Base-by-base conservation (phyloP, 2,888 invertebrate species). In the Erannis defoliaria region DNA sequence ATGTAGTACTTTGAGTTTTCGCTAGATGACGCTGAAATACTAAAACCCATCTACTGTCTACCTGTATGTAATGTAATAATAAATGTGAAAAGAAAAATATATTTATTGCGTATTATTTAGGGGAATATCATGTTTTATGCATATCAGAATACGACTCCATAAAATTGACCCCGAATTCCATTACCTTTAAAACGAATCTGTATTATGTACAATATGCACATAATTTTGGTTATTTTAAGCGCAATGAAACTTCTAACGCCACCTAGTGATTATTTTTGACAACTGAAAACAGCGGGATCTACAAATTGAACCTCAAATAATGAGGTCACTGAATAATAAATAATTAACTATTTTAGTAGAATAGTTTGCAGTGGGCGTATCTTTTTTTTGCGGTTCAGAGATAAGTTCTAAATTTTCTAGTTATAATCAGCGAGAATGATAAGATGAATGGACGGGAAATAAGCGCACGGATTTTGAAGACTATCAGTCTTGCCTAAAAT, bases 21-120 rank as follows among this genome's bases (percentile, higher is more conserved):
- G 29, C 1, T 16, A 62, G 62, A 57, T 57, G 49, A 9, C 56
- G 37, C 54, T 54, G 10, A 31, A 26, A 0, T 16, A 14, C 33
- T 21, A 8, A 2, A 42, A 40, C 14, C n/a, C 2, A 2, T 10
- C 10, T 9, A 8, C 18, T 38, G 0, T 12, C 8, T 21, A n/a
- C 12, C 3, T 5, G 5, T 14, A 37, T 4, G 5, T 23, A 4
- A 18, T 18, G 16, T 19, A 38, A 5, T 12, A 18, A 18, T 8
- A 38, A 38, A 8, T 6, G n/a, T n/a, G n/a, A 16, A 18, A 38
- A 18, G 8, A 12, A 6, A 12, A 40, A 4, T 40, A 42, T n/a
- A 38, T 18, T 3, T n/a, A n/a, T 1, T 21, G 12, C 5, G 23
- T n/a, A 26, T 3, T 9, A 26, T 6, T 45, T 43, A 0, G 4